Conservation (phyloP, 2,888 invertebrate genomes). For the Bombylius major region DNA sequence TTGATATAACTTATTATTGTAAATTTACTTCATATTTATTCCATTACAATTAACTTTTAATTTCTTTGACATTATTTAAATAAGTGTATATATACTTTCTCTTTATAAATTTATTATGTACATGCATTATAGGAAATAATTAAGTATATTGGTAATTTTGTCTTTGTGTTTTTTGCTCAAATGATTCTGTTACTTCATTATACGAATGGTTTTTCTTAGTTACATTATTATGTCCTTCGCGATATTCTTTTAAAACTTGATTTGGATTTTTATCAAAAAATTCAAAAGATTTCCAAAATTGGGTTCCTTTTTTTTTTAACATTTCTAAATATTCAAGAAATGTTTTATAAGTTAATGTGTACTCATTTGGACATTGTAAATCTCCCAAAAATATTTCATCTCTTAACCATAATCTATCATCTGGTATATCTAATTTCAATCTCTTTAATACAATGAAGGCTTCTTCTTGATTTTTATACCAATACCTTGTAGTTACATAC, state of each 20-base stretch:
- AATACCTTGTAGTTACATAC: slow-evolving; percentile 64
- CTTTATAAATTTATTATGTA: too few species aligned
- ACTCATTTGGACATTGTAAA: slow-evolving; percentile 26
- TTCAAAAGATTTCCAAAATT: slow-evolving; percentile 26
- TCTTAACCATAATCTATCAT: slow-evolving; percentile 61
- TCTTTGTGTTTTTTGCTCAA: too few species aligned
- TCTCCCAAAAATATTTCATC: slow-evolving; percentile 37
- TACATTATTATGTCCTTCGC: background rate
- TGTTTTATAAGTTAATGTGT: slow-evolving; percentile 23
- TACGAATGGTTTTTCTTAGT: too few species aligned
- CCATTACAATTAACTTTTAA: too few species aligned
- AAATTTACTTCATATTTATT: too few species aligned
- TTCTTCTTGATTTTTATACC: slow-evolving; percentile 48
- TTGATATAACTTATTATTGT: too few species aligned
- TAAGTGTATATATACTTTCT: too few species aligned
- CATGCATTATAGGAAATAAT: too few species aligned
- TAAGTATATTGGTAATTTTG: too few species aligned
- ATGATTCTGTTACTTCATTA: too few species aligned
- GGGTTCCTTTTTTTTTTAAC: slow-evolving; percentile 22
- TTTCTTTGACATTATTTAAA: too few species aligned
- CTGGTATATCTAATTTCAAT: slow-evolving; percentile 53
- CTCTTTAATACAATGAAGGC: slow-evolving; percentile 47
- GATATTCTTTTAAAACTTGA: slow-evolving; percentile 10
- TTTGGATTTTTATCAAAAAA: slow-evolving; percentile 15
- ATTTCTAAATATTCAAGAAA: slow-evolving; percentile 27